A percentile compares a stretch with the other conserved stretches of the same genome.
Conservation (phyloP, 2,113 vertebrate species). For the Oreocharis arfaki region DNA sequence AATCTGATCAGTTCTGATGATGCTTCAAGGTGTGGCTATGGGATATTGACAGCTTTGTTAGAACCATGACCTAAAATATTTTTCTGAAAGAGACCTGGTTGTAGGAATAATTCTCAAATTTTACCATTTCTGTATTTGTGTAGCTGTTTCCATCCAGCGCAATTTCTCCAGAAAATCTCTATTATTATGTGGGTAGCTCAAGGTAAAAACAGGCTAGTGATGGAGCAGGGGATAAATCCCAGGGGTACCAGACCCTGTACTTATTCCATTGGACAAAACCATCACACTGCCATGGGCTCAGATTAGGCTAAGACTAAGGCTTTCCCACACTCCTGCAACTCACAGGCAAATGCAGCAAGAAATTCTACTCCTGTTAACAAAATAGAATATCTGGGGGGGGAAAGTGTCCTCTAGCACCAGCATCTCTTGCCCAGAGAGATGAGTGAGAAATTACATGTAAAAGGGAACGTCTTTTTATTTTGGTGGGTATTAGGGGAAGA, state of each 20-base stretch:
- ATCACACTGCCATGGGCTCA: background rate
- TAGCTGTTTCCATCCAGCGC: background rate
- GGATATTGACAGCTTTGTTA: background rate
- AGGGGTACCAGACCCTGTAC: background rate
- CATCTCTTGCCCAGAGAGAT: background rate
- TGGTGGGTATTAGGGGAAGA: background rate
- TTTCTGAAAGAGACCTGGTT: background rate
- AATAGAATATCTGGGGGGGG: background rate
- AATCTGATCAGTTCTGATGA: background rate
- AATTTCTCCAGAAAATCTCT: background rate
- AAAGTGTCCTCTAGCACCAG: background rate
- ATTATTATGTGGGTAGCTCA: background rate
- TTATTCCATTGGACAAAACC: background rate
- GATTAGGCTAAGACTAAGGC: background rate
- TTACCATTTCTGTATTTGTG: background rate
- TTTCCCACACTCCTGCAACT: background rate
- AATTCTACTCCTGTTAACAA: background rate
- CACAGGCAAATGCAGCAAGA: background rate
- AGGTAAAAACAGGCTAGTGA: background rate
- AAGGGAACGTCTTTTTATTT: background rate
- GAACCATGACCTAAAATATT: background rate
- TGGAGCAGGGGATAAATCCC: background rate
- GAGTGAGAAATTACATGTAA: rapidly evolving
- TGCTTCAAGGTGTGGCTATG: background rate
- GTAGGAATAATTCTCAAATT: background rate